phyloP scores from a whole-genome alignment of 2,888 invertebrate genomes.

The Onthophagus sagittarius region DNA sequence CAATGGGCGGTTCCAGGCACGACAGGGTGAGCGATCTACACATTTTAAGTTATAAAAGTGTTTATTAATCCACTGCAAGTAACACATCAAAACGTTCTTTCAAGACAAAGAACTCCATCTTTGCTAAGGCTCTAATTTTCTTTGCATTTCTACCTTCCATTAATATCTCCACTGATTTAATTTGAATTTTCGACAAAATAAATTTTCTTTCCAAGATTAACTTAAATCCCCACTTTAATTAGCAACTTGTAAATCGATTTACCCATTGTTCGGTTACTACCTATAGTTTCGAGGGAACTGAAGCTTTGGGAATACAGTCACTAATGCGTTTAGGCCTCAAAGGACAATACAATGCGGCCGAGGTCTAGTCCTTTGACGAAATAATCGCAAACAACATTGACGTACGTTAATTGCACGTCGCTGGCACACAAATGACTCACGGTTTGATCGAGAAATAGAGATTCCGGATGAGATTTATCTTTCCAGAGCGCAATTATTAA shows the following conservation, averaged over 20 bases:
- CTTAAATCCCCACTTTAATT: too few species aligned
- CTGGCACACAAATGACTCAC: not conserved
- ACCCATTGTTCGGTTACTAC: not conserved
- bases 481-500: constrained; percentile 2
- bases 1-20: too few species aligned
- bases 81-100: too few species aligned
- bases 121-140: too few species aligned
- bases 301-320: not conserved
- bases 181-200: too few species aligned
- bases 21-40: too few species aligned
- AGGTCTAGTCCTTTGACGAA: not conserved
- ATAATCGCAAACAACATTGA: not conserved
- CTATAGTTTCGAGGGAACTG: not conserved
- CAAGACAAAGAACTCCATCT: too few species aligned
- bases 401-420: not conserved
- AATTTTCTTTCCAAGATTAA: too few species aligned
- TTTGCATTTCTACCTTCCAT: too few species aligned
- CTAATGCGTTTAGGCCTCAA: not conserved
- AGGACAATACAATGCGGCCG: not conserved
- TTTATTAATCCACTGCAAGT: too few species aligned
- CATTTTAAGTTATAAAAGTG: too few species aligned
- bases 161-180: too few species aligned
- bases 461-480: not conserved
- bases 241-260: not conserved
- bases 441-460: not conserved